Percentiles rank a stretch among this genome's conserved stretches.
phyloP scores from a whole-genome alignment of 2,797 vertebrate genomes.

The Eleutherodactylus coqui region DNA sequence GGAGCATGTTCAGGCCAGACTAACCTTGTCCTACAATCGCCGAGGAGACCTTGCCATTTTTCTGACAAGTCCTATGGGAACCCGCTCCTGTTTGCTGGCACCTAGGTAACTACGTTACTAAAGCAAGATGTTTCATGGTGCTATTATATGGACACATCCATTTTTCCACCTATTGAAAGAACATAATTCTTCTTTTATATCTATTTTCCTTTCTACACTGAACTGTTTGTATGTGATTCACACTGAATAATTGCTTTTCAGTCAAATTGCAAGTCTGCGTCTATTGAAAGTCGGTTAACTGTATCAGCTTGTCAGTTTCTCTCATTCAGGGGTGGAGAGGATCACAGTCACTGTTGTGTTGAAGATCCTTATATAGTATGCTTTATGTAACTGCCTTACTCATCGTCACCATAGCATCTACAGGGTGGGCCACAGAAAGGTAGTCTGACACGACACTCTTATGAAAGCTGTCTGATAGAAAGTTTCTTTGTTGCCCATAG shows the following conservation, averaged over 20 bases:
- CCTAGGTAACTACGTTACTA: conserved; percentile 80
- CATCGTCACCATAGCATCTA: too few relatives aligned
- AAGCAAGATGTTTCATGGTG: background rate
- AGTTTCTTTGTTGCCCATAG: too few relatives aligned
- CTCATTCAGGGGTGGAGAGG: too few relatives aligned
- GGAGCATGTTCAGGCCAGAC: conserved; percentile 91
- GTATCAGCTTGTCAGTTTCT: background rate
- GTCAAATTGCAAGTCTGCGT: background rate
- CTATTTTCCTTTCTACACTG: background rate
- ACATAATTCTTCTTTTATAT: background rate
- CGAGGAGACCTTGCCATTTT: conserved; percentile 94
- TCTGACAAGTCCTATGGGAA: conserved; percentile 91
- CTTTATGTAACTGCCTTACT: too few relatives aligned
- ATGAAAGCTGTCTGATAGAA: too few relatives aligned
- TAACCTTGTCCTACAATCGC: conserved; percentile 95
- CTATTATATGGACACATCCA: background rate
- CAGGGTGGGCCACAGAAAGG: too few relatives aligned
- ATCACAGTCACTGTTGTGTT: too few relatives aligned
- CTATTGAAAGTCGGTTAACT: background rate
- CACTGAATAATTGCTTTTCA: background rate
- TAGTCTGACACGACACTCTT: too few relatives aligned
- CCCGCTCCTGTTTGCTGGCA: conserved; percentile 91
- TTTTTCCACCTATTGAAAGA: background rate
- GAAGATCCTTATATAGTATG: too few relatives aligned
- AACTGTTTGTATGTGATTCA: background rate